These are phyloP conservation scores for Acrocera orbiculus DNA, from an alignment of 2,888 invertebrate genomes.

Conservation along the genomic window DNA sequence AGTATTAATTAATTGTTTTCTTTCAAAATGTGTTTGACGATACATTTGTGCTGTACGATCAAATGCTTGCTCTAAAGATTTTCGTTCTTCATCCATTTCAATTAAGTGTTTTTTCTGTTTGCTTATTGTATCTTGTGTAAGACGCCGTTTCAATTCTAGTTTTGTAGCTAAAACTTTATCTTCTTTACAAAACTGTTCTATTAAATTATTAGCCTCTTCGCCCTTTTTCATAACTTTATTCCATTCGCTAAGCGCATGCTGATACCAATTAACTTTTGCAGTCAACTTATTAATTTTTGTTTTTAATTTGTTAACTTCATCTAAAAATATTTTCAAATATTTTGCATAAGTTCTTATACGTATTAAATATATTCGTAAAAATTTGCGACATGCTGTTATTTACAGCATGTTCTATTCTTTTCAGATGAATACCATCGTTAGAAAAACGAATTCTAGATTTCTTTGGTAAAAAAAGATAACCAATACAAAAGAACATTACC, in stretches of 20 bases:
- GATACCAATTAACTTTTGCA: slow-evolving; percentile 45
- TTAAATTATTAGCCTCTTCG: slow-evolving; percentile 49
- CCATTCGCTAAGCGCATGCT: slow-evolving; percentile 46
- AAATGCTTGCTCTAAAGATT: slow-evolving; percentile 37
- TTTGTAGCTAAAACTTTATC: slow-evolving; percentile 49
- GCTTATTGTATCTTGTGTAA: slow-evolving; percentile 33
- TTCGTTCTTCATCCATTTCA: slow-evolving; percentile 33
- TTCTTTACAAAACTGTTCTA: slow-evolving; percentile 52
- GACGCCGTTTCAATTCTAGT: slow-evolving; percentile 37
- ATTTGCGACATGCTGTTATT: no score
- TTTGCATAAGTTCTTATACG: no score
- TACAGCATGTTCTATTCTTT: no score
- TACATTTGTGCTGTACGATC: slow-evolving; percentile 35
- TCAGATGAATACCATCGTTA: no score
- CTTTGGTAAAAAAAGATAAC: no score
- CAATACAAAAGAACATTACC: no score
- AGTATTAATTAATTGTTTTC: slow-evolving; percentile 47
- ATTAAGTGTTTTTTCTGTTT: slow-evolving; percentile 32
- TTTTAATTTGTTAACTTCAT: slow-evolving; percentile 36
- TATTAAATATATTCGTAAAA: no score
- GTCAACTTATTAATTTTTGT: slow-evolving; percentile 46
- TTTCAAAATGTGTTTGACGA: slow-evolving; percentile 42
- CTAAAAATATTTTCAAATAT: slow-evolving; percentile 23
- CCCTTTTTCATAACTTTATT: slow-evolving; percentile 49
- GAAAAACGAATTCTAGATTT: no score